phyloP scores from a whole-genome alignment of 2,113 vertebrate genomes.

The Calcarius ornatus region DNA sequence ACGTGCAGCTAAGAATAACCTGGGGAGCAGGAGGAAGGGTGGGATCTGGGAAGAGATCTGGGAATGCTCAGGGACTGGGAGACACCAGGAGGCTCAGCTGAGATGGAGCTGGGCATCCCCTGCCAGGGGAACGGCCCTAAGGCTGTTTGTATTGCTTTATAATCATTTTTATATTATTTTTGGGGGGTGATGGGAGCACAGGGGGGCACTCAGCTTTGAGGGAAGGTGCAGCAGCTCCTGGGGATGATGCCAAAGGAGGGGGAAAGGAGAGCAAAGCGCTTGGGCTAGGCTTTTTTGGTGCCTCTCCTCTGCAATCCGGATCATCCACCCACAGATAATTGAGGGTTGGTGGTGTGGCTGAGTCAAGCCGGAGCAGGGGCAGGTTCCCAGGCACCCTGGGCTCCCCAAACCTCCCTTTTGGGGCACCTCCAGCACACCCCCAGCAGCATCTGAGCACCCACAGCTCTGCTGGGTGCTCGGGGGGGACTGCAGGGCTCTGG shows the following conservation, averaged over 20 bases:
- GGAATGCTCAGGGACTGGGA: not conserved
- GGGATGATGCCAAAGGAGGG: not conserved
- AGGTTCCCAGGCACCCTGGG: not conserved
- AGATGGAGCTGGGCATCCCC: not conserved
- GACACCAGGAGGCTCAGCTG: not conserved
- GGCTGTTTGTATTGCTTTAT: no score
- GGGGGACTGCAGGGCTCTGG: fast-evolving
- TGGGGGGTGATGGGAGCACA: fast-evolving
- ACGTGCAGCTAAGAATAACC: constrained; percentile 48
- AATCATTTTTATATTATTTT: fast-evolving
- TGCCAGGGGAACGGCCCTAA: no score
- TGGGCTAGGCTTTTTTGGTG: not conserved
- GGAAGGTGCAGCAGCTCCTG: not conserved
- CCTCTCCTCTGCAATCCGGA: not conserved
- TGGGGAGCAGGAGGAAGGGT: not conserved
- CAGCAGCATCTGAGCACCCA: not conserved
- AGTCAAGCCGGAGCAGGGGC: not conserved
- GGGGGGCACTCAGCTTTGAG: fast-evolving
- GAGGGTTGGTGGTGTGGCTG: not conserved
- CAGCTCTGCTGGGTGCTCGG: not conserved
- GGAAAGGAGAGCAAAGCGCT: not conserved
- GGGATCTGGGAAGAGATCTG: not conserved
- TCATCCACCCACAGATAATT: constrained; percentile 54
- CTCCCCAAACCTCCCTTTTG: not conserved
- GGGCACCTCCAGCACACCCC: not conserved